A percentile compares a stretch with the other conserved stretches of the same genome.
Evolutionary conservation across 2,113 vertebrate genomes (phyloP).

Genomic region (Heterocephalus glaber): DNA sequence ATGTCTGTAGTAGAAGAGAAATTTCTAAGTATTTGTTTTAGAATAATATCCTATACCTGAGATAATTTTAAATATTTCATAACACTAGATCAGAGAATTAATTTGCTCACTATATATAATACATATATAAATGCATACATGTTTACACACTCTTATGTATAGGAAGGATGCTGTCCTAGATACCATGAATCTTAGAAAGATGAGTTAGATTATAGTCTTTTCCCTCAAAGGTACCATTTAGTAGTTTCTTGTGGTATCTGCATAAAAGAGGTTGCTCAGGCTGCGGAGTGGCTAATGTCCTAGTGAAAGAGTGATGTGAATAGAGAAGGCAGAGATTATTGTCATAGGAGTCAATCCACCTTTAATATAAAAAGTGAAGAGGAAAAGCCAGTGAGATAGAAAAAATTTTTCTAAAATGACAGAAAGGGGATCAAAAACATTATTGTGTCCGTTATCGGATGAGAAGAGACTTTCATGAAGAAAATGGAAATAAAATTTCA

Average conservation of each 20-base stretch:
- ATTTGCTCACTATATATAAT: not conserved
- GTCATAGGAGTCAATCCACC: not conserved
- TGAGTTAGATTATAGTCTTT: not conserved
- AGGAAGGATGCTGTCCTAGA: not conserved
- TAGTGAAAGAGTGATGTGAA: conserved; percentile 1
- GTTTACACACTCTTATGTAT: not conserved
- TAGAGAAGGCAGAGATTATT: conserved; percentile 33
- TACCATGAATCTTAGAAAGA: not conserved
- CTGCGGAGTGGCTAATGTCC: not conserved
- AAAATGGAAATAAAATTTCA: not conserved
- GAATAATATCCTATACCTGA: not conserved
- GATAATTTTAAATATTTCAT: not conserved
- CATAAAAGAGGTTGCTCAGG: not conserved
- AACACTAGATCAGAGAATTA: not conserved
- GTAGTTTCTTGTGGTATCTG: not conserved
- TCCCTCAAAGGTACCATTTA: conserved; percentile 32
- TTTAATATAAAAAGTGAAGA: conserved; percentile 33
- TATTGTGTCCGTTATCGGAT: not conserved
- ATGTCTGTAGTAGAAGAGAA: not conserved
- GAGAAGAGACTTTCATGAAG: not conserved
- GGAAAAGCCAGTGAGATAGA: not conserved
- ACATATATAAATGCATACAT: too few species aligned
- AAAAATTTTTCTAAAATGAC: not conserved
- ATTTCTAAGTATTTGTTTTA: conserved; percentile 8
- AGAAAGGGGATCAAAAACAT: not conserved